Evolutionary conservation across 2,888 invertebrate species (phyloP), one percentile per base, ranked within the genome.

Genomic region (Dryadula phaetusa): DNA sequence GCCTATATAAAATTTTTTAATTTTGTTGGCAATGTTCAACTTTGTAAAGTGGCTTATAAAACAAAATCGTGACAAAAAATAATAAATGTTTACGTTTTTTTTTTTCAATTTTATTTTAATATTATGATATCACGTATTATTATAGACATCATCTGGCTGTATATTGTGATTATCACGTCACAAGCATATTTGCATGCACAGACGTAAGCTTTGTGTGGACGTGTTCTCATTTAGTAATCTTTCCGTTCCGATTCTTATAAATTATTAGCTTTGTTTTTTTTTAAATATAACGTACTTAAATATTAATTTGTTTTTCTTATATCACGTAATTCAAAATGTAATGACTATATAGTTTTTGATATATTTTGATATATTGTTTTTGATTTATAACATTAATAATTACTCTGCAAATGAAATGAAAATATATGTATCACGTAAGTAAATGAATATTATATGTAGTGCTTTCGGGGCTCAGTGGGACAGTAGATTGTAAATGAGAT

Each of bases 81-180:
- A 37, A 37, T 37, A 37, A 37, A 12, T 37, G 37, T 37, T 37
- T 3, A 37, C 3, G 10, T 3, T 10, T 37, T 12, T 37, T 37
- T 3, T 10, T 37, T 12, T 37, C 12, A 37, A 37, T 12, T 12
- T 22, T 16, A 40, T 40, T 40, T 6, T n/a, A 40, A 5, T 40
- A 25, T n/a, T 56, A 40, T 56, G 56, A 44, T 42, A 44, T 60
- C 82, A 82, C 75, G 63, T 58, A 69, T 71, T 61, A 67, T 73
- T 68, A 74, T 67, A 70, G 64, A 34, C 49, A 54, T 60, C 66
- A 61, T 62, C 68, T 62, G 52, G 52, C 28, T 64, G 42, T 58
- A 53, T 58, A 53, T n/a, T 52, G 58, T 61, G 25, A 61, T 67
- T 46, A 28, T 34, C 52, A 58, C 63, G 61, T 69, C 69, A 69